A percentile compares a stretch with the other conserved stretches of the same genome.
phyloP scores from a whole-genome alignment of 2,797 vertebrate genomes.

The Bucorvus abyssinicus region DNA sequence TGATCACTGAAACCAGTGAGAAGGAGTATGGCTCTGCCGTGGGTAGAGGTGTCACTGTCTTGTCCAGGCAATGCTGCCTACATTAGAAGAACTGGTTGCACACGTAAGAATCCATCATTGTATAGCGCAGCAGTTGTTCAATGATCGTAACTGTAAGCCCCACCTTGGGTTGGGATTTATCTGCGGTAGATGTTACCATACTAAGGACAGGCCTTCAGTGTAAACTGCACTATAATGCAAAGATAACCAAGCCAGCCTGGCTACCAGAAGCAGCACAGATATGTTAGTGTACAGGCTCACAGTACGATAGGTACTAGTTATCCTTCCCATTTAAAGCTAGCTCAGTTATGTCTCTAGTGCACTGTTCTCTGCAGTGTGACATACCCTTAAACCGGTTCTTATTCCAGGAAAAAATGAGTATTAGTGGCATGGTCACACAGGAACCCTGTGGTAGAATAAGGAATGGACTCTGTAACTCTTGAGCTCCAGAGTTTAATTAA shows the following conservation, averaged over 20 bases:
- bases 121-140: background rate
- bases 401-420: background rate
- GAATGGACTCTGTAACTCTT: background rate
- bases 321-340: background rate
- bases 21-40: background rate
- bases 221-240: background rate
- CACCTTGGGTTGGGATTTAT: background rate
- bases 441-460: background rate
- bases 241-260: background rate
- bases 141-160: background rate
- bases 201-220: background rate
- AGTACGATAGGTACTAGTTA: background rate
- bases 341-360: background rate
- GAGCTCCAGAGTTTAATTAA: background rate
- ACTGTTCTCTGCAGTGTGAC: background rate
- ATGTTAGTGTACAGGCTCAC: background rate
- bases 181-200: background rate
- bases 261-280: background rate
- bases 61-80: background rate
- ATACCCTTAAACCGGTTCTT: background rate
- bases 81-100: background rate
- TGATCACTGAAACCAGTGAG: background rate
- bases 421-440: background rate
- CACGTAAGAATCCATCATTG: background rate
- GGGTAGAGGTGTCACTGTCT: background rate